A percentile compares a stretch with the other conserved stretches of the same genome.
Evolutionary conservation across 2,797 vertebrate genomes (phyloP).

Genomic region (Zalophus californianus): DNA sequence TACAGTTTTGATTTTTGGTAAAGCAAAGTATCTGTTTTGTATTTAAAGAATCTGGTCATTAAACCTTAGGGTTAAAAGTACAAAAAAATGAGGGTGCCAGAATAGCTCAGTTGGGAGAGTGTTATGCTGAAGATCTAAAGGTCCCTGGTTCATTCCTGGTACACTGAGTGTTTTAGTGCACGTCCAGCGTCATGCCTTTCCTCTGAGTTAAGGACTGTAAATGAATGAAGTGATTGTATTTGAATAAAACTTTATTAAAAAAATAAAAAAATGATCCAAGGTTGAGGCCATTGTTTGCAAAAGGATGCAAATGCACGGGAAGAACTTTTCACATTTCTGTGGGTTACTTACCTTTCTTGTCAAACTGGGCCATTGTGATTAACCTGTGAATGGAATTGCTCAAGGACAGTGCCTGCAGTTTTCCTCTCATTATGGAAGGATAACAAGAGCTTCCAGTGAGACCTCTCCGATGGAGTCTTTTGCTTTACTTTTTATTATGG

Average conservation of each 20-base stretch:
- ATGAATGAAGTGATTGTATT: not conserved
- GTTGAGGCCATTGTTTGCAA: not conserved
- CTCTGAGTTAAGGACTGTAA: not conserved
- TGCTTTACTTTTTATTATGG: not conserved
- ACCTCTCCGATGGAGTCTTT: not conserved
- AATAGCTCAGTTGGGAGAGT: not conserved
- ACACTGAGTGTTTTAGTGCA: not conserved
- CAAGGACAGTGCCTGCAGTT: not conserved
- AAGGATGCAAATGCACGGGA: not conserved
- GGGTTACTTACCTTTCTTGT: not conserved
- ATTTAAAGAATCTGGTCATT: not conserved
- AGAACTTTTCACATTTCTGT: not conserved
- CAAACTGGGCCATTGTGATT: not conserved
- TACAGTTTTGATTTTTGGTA: not conserved
- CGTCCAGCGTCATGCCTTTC: not conserved
- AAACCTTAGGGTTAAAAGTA: not conserved
- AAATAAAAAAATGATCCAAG: not conserved
- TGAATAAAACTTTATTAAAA: not conserved
- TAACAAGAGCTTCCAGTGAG: not conserved
- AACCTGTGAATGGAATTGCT: not conserved
- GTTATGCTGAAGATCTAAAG: not conserved
- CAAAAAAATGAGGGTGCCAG: not conserved
- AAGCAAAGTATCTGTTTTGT: not conserved
- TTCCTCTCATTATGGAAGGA: not conserved
- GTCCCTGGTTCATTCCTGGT: not conserved